Conservation (phyloP, 2,888 invertebrate species). For the Andrena camellia region DNA sequence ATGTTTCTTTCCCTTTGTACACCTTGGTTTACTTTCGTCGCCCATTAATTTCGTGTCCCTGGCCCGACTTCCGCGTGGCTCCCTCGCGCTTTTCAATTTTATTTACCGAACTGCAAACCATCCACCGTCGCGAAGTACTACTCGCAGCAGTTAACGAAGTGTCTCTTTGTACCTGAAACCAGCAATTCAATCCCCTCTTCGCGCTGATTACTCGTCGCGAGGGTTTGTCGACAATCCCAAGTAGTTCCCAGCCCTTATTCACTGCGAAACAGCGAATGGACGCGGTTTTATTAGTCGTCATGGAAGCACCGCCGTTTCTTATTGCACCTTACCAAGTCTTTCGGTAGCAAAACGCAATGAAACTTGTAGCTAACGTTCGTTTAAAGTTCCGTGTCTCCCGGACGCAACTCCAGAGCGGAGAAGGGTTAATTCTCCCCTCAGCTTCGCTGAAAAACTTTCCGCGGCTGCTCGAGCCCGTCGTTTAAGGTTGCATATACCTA, state of each 20-base stretch:
- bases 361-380: constrained; percentile 49
- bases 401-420: neutral
- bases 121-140: neutral
- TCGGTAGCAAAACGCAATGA: constrained; percentile 32
- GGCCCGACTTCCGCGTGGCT: neutral
- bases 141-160: neutral
- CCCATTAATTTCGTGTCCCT: constrained; percentile 9
- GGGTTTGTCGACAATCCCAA: too few relatives aligned
- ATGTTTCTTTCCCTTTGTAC: constrained; percentile 21
- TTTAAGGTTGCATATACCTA: neutral
- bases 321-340: constrained; percentile 37
- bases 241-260: neutral
- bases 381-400: constrained; percentile 40
- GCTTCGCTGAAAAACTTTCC: constrained; percentile 46
- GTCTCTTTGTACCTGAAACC: neutral
- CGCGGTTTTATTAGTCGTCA: neutral
- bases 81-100: neutral
- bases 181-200: neutral
- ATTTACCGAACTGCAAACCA: neutral
- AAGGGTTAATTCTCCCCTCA: constrained; percentile 38
- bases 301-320: neutral
- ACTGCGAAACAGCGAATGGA: neutral
- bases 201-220: too few relatives aligned
- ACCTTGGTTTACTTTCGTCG: neutral
- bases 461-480: constrained; percentile 17